Evolutionary conservation across 2,797 vertebrate genomes (phyloP), one percentile per base, ranked within the genome.

Genomic region (Cynodonichthys magdalenae): DNA sequence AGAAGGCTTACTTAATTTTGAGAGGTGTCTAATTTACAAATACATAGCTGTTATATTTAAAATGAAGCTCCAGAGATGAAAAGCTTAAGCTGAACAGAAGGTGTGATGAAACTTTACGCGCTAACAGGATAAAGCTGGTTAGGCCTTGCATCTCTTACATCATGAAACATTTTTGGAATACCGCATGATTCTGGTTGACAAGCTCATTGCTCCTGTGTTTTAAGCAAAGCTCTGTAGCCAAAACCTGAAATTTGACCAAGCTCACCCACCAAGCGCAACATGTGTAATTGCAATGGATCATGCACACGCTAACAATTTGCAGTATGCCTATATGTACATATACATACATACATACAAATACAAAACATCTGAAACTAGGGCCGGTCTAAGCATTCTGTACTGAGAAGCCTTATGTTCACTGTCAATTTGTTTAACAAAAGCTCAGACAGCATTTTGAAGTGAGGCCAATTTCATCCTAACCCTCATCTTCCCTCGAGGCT

Each of bases 201-300:
- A 53, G 69, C 70, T 77, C 89, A 89, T 89, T 88, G 86, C 87
- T 90, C 73, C 64, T 89, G 42, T 69, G 82, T 84, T 39, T 74
- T 72, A 76, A 79, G 69, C 74, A 67, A 80, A 17, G 28, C 48
- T 68, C 74, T 76, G 77, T 70, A 41, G 69, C 53, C 15, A 59
- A 59, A 69, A 27, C 59, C 65, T 86, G 79, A 71, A 80, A 67
- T 51, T 53, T 18, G 9, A 70, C 85, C 82, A 83, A 78, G 72
- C 61, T 68, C 83, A 84, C 76, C 74, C 67, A 72, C 75, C 0
- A 46, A 1, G 49, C 66, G 51, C 36, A 49, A 39, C 54, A 51
- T 63, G 66, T 69, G 64, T 58, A 54, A 76, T 56, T 53, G 71
- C 72, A 80, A 86, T 72, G 50, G 59, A 82, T 79, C 46, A 47